A percentile compares a stretch with the other conserved stretches of the same genome.
These are phyloP conservation scores for Protophormia terraenovae DNA, from an alignment of 2,888 invertebrate genomes.

Conservation along the genomic window DNA sequence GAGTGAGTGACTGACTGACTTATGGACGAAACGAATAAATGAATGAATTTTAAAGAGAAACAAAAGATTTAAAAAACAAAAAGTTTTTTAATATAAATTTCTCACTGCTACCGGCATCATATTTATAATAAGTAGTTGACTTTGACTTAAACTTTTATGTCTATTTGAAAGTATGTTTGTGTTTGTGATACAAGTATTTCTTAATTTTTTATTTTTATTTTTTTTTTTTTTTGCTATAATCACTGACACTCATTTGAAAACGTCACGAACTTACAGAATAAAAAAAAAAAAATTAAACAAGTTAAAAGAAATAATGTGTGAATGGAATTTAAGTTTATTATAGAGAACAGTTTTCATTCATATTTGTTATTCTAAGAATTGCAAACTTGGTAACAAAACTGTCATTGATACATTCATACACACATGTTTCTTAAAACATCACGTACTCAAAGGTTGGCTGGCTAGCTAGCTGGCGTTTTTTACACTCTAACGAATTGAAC, in stretches of 20 bases:
- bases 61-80: conserved; percentile 6
- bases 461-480: conserved; percentile 26
- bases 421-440: conserved; percentile 20
- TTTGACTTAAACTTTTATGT: neutral
- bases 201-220: too few species aligned
- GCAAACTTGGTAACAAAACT: conserved; percentile 20
- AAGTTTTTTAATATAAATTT: conserved; percentile 18
- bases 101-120: conserved; percentile 31
- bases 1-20: neutral
- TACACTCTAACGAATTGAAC: conserved; percentile 26
- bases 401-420: conserved; percentile 43
- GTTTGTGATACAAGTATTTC: neutral
- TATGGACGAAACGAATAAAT: neutral
- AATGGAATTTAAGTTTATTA: conserved; percentile 41
- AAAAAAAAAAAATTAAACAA: too few species aligned
- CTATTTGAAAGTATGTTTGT: neutral
- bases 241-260: conserved; percentile 50
- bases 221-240: conserved; percentile 17
- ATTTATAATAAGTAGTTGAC: too few species aligned
- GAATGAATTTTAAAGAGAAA: conserved; percentile 44
- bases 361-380: conserved; percentile 28
- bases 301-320: conserved; percentile 22
- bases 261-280: conserved; percentile 44
- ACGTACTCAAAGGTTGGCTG: conserved; percentile 3
- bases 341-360: conserved; percentile 53